Evolutionary conservation across 2,797 vertebrate species (phyloP).

Genomic region (Pipistrellus kuhlii): DNA sequence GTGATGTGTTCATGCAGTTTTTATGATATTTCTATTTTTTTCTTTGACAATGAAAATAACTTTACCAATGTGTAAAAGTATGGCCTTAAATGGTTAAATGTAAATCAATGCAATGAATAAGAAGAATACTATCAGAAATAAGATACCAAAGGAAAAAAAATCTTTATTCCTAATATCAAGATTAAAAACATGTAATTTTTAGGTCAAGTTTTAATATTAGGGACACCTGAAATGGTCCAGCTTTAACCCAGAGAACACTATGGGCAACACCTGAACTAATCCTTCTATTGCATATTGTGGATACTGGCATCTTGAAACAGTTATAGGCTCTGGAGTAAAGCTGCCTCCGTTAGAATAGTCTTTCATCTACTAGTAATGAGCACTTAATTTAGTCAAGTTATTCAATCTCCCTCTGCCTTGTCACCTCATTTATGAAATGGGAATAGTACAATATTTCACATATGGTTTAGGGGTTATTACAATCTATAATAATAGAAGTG

Average conservation of each 20-base stretch:
- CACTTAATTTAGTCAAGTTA: not conserved
- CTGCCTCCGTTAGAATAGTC: not conserved
- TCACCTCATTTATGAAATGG: not conserved
- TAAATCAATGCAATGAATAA: not conserved
- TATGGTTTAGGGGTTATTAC: not conserved
- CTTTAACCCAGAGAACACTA: not conserved
- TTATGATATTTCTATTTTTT: not conserved
- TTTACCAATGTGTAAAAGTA: not conserved
- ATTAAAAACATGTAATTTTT: not conserved
- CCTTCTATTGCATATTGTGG: not conserved
- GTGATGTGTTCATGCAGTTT: not conserved
- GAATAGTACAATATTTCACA: not conserved
- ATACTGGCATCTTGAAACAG: not conserved
- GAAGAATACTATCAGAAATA: not conserved
- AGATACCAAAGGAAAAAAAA: not conserved
- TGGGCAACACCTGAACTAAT: not conserved
- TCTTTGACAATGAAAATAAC: constrained; percentile 10
- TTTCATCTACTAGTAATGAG: not conserved
- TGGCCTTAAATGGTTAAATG: not conserved
- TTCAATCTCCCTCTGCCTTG: not conserved
- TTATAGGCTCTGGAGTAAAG: not conserved
- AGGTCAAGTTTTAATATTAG: not conserved
- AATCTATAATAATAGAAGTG: too few species aligned
- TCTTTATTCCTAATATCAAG: not conserved
- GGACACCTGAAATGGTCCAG: not conserved